Percentiles rank a stretch among this genome's conserved stretches.
These are phyloP conservation scores for Stenopsyche tienmushanensis DNA, from an alignment of 1,140 invertebrate genomes.

Conservation along the genomic window DNA sequence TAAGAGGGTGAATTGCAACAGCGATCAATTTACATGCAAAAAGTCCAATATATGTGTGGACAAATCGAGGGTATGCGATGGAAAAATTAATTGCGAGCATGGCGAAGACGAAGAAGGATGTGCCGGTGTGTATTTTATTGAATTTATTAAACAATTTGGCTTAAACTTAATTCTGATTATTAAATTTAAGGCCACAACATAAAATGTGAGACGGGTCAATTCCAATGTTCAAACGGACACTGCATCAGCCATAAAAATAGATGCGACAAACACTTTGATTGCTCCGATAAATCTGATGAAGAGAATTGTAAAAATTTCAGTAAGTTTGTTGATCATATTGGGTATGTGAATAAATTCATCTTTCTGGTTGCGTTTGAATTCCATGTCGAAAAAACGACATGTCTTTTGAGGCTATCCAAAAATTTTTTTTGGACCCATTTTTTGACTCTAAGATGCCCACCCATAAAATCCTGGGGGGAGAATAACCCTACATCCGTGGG, in stretches of 20 bases:
- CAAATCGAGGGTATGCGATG: constrained; percentile 66
- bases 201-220: constrained; percentile 58
- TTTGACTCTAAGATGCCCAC: too few relatives aligned
- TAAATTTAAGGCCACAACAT: constrained; percentile 45
- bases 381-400: too few relatives aligned
- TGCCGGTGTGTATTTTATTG: constrained; percentile 44
- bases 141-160: constrained; percentile 21
- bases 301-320: constrained; percentile 56
- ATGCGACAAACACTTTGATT: constrained; percentile 76
- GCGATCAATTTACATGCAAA: constrained; percentile 58
- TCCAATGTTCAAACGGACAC: constrained; percentile 59
- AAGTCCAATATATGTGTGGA: constrained; percentile 65
- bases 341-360: too few relatives aligned
- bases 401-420: too few relatives aligned
- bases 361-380: too few relatives aligned
- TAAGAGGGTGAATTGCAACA: constrained; percentile 51
- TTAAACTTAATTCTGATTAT: constrained; percentile 5
- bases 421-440: too few relatives aligned
- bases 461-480: too few relatives aligned
- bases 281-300: constrained; percentile 76
- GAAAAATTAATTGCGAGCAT: constrained; percentile 65
- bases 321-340: too few relatives aligned
- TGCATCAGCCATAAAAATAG: constrained; percentile 55
- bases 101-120: constrained; percentile 69
- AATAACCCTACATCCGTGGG: too few relatives aligned